These are phyloP conservation scores for Ciona savignyi DNA, from an alignment of 23 tunicate genomes.

Conservation along the genomic window DNA sequence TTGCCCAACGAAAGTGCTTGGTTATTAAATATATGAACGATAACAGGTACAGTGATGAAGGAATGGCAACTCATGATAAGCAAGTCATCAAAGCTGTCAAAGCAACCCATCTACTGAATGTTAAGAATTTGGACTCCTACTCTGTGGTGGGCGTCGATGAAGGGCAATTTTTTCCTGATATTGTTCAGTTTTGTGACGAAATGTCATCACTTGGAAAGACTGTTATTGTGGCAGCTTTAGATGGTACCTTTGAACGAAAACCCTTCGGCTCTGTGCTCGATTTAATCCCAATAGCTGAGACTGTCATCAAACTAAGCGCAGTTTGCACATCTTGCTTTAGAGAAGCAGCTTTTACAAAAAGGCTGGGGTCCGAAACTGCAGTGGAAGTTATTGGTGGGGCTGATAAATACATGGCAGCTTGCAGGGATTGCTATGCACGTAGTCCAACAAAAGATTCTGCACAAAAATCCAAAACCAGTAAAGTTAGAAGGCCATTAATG, in stretches of 20 bases:
- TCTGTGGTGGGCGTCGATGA: constrained; percentile 79
- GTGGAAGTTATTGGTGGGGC: constrained; percentile 72
- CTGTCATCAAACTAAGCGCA: constrained; percentile 66
- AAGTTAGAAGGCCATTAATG: not conserved
- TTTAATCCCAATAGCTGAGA: constrained; percentile 77
- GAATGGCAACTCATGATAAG: constrained; percentile 56
- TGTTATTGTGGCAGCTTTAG: constrained; percentile 81
- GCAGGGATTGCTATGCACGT: constrained; percentile 37
- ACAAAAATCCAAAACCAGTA: not conserved
- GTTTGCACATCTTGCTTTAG: constrained; percentile 57
- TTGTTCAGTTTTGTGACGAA: constrained; percentile 61
- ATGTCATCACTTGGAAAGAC: constrained; percentile 54
- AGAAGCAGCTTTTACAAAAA: constrained; percentile 75
- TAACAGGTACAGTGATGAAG: constrained; percentile 41
- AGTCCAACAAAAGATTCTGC: not conserved
- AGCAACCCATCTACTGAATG: constrained; percentile 20
- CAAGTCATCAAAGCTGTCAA: constrained; percentile 43
- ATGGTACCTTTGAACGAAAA: constrained; percentile 75
- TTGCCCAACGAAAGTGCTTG: constrained; percentile 46
- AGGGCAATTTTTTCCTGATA: constrained; percentile 84
- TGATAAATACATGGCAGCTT: constrained; percentile 65
- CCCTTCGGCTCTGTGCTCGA: constrained; percentile 38
- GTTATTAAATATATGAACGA: constrained; percentile 64
- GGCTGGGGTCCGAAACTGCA: constrained; percentile 54
- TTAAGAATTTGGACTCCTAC: constrained; percentile 15